phyloP scores from a whole-genome alignment of 2,113 vertebrate genomes.

The Chaenocephalus aceratus region DNA sequence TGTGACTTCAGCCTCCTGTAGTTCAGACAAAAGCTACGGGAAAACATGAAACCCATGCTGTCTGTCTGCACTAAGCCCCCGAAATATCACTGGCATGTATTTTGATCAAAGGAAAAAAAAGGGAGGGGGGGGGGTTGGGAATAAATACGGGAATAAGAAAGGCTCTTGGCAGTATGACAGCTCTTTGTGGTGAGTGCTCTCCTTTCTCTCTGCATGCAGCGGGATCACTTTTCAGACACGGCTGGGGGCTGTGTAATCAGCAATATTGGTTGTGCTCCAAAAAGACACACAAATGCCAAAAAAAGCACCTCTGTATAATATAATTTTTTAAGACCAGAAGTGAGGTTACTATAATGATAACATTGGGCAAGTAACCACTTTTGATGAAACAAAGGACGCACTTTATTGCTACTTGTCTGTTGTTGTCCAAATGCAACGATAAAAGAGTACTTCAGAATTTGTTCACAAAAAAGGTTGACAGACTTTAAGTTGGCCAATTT shows the following conservation, averaged over 20 bases:
- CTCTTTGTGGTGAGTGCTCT: constrained; percentile 62
- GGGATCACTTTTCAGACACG: constrained; percentile 62
- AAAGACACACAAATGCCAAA: constrained; percentile 9
- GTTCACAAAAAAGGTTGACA: neutral
- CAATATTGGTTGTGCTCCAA: constrained; percentile 27
- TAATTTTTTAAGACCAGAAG: neutral
- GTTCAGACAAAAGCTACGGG: constrained; percentile 61
- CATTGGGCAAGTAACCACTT: neutral
- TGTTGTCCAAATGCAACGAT: neutral
- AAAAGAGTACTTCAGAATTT: neutral
- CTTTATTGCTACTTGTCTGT: neutral
- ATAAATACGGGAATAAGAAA: constrained; percentile 60
- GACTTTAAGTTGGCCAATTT: neutral
- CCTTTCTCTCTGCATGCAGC: constrained; percentile 39
- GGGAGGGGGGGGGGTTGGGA: neutral
- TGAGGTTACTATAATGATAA: neutral
- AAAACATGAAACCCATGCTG: constrained; percentile 70
- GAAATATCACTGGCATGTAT: constrained; percentile 63
- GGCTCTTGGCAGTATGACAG: constrained; percentile 67
- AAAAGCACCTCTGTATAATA: neutral
- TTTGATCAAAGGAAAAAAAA: constrained; percentile 57
- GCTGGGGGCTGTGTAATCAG: constrained; percentile 48
- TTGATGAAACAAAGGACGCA: neutral
- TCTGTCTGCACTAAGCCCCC: constrained; percentile 67
- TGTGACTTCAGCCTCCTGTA: constrained; percentile 56